phyloP scores from a whole-genome alignment of 1,140 invertebrate species.

The Drosophila takahashii region DNA sequence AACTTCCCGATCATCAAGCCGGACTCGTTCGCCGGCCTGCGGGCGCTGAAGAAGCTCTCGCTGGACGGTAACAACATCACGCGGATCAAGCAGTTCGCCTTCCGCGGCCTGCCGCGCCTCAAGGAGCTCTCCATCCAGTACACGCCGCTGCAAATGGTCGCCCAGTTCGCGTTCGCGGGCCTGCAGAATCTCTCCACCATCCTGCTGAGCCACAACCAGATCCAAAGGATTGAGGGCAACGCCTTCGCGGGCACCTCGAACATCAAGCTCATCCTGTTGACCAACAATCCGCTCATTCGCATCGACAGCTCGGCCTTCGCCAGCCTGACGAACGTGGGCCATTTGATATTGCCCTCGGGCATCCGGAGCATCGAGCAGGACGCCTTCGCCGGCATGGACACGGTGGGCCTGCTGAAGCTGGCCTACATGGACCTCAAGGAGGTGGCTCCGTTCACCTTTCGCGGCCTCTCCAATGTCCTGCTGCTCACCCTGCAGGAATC shows the following conservation, averaged over 20 bases:
- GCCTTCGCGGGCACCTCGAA: constrained; percentile 93
- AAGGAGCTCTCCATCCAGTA: constrained; percentile 92
- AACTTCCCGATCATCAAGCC: constrained; percentile 91
- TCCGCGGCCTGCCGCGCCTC: constrained; percentile 90
- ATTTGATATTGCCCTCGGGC: constrained; percentile 91
- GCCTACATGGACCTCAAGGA: constrained; percentile 92
- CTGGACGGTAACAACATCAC: constrained; percentile 93
- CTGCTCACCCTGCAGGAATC: constrained; percentile 91
- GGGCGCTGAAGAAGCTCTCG: constrained; percentile 89
- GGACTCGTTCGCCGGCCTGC: constrained; percentile 91
- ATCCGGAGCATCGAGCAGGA: constrained; percentile 90
- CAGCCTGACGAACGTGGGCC: constrained; percentile 91
- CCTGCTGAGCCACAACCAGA: constrained; percentile 91
- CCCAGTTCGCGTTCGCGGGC: constrained; percentile 92
- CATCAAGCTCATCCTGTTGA: constrained; percentile 90
- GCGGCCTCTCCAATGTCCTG: constrained; percentile 90
- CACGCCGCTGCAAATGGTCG: constrained; percentile 90
- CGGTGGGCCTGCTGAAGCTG: constrained; percentile 90
- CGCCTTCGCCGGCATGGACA: constrained; percentile 92
- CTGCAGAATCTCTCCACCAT: constrained; percentile 92
- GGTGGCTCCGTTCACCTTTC: constrained; percentile 89
- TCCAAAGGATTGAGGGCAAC: constrained; percentile 90
- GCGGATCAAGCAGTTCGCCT: constrained; percentile 92
- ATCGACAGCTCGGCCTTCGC: constrained; percentile 92
- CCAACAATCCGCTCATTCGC: constrained; percentile 90